Conservation (phyloP, 2,113 vertebrate species). For the Corythoichthys intestinalis region DNA sequence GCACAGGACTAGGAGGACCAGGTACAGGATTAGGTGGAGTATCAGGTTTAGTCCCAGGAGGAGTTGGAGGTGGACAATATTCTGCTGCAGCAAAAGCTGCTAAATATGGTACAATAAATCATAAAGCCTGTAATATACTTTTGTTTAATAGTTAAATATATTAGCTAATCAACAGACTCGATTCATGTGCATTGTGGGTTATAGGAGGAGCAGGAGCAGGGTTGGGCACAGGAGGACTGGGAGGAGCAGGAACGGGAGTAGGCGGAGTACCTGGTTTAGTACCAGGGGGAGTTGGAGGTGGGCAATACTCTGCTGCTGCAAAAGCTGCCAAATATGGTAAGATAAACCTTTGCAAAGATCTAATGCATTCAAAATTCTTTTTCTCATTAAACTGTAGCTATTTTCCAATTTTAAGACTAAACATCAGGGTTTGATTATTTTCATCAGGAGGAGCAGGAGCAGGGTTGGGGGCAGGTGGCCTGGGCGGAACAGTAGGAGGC, state of each 20-base stretch:
- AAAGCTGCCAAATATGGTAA: conserved; percentile 61
- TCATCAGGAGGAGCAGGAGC: conserved; percentile 18
- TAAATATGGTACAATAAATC: conserved; percentile 42
- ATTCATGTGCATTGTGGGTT: not conserved
- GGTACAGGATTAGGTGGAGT: conserved; percentile 4
- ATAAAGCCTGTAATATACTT: not conserved
- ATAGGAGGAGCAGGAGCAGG: not conserved
- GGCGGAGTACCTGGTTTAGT: conserved; percentile 9
- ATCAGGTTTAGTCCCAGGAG: conserved; percentile 14
- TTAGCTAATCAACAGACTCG: not conserved
- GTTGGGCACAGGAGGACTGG: not conserved
- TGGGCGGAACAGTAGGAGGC: conserved; percentile 4
- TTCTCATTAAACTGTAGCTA: not conserved
- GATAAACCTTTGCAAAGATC: not conserved
- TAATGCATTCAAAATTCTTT: not conserved
- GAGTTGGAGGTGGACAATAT: conserved; percentile 36
- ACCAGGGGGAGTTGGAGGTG: conserved; percentile 25
- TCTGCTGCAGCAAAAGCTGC: conserved; percentile 51
- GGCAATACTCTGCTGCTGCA: conserved; percentile 45
- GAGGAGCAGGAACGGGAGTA: conserved; percentile 19
- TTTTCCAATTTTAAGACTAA: not conserved
- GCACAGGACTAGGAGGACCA: too few relatives aligned
- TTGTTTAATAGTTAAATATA: too few relatives aligned
- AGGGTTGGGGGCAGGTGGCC: conserved; percentile 9
- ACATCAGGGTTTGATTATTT: not conserved